A percentile compares a stretch with the other conserved stretches of the same genome.
These are phyloP conservation scores for Phenganax marumi DNA, from an alignment of 92 coral and sea anemone genomes.

Conservation along the genomic window DNA sequence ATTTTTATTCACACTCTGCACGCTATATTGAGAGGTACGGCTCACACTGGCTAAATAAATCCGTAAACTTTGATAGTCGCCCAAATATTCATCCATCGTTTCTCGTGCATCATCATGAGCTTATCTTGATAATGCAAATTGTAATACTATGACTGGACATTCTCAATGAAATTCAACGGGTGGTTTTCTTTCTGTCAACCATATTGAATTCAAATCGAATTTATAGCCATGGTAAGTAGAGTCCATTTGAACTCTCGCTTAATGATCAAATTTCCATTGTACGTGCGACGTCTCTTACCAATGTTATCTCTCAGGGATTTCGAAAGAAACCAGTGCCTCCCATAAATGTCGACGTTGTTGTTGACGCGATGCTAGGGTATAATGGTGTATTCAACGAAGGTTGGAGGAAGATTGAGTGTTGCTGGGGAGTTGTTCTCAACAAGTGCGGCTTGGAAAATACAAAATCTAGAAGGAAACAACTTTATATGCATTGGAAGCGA, in stretches of 20 bases:
- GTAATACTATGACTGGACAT: too few species aligned
- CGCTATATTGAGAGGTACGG: too few species aligned
- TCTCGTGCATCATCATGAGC: too few species aligned
- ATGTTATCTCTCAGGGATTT: neutral
- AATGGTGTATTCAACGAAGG: neutral
- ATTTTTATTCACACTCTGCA: too few species aligned
- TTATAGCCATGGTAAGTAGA: too few species aligned
- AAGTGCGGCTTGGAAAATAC: neutral
- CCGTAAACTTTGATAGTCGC: too few species aligned
- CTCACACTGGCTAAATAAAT: too few species aligned
- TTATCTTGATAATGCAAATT: too few species aligned
- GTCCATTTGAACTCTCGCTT: neutral
- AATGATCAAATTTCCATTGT: neutral
- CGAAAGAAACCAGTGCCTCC: neutral
- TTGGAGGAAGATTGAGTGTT: neutral
- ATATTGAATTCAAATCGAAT: too few species aligned
- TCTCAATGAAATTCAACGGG: too few species aligned
- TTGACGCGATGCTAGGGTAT: neutral
- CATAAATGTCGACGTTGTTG: neutral
- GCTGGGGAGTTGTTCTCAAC: neutral
- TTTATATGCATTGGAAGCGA: constrained; percentile 1
- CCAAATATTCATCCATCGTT: too few species aligned
- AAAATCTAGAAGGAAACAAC: neutral
- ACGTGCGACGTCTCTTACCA: neutral
- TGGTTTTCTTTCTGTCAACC: too few species aligned